These are phyloP conservation scores for Danio tinwini DNA, from an alignment of 2,797 vertebrate genomes.

Conservation along the genomic window DNA sequence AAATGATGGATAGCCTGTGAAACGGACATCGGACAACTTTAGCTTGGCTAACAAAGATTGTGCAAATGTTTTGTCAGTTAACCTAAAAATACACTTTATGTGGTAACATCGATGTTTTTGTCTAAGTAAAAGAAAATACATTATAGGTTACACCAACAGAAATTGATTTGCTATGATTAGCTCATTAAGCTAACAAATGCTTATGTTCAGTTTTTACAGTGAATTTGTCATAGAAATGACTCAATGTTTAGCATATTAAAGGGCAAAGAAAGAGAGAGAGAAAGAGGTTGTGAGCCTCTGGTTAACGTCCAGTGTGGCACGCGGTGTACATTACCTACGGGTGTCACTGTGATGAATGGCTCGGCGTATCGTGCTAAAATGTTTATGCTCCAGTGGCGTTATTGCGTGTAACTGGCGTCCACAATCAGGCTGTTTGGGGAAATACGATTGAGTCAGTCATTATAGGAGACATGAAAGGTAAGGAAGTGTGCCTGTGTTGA, in stretches of 20 bases:
- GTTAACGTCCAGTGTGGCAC: conserved; percentile 47
- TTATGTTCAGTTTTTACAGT: not conserved
- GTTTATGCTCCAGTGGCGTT: conserved; percentile 81
- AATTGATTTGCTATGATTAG: conserved; percentile 50
- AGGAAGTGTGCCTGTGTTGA: conserved; percentile 1
- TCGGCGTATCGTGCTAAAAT: conserved; percentile 72
- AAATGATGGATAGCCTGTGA: conserved; percentile 24
- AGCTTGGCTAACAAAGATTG: conserved; percentile 1
- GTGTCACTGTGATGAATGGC: conserved; percentile 80
- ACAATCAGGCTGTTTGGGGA: conserved; percentile 58
- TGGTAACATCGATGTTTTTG: not conserved
- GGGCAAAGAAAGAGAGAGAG: conserved; percentile 4
- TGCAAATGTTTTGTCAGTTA: conserved; percentile 19
- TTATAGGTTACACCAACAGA: not conserved
- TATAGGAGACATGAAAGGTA: conserved; percentile 33
- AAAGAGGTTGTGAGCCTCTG: conserved; percentile 23
- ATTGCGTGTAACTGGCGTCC: conserved; percentile 78
- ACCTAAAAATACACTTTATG: conserved; percentile 13
- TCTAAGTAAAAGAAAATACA: not conserved
- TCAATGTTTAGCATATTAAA: not conserved
- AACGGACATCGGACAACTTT: conserved; percentile 50
- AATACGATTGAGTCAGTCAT: conserved; percentile 40
- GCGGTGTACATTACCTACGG: conserved; percentile 77
- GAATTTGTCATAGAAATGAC: not conserved
- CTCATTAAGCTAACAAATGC: not conserved